These are phyloP conservation scores for Phortica okadai DNA, from an alignment of 2,888 invertebrate genomes.

Conservation along the genomic window DNA sequence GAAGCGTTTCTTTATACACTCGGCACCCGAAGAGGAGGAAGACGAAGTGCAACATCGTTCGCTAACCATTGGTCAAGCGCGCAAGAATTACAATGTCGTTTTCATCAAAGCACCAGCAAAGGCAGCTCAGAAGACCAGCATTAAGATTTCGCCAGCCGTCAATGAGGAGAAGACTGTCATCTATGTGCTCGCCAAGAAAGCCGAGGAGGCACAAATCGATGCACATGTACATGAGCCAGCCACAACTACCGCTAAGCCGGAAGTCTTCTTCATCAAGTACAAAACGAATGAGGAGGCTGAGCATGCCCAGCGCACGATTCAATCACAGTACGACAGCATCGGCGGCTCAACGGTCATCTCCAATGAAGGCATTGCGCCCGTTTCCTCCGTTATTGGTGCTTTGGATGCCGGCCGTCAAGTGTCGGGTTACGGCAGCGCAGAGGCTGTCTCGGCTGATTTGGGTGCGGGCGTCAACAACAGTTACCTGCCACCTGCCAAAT, in stretches of 20 bases:
- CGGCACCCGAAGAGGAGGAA: conserved; percentile 56
- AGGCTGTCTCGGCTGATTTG: not conserved
- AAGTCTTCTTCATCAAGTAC: conserved; percentile 60
- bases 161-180: conserved; percentile 59
- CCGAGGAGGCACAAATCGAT: conserved; percentile 49
- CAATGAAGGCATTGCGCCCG: conserved; percentile 53
- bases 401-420: conserved; percentile 39
- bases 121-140: conserved; percentile 38
- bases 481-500: conserved; percentile 47
- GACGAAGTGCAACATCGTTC: conserved; percentile 45
- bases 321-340: conserved; percentile 55
- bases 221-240: conserved; percentile 48
- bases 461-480: conserved; percentile 28
- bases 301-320: conserved; percentile 57
- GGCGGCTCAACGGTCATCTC: conserved; percentile 54
- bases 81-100: conserved; percentile 57
- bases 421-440: not conserved
- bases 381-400: conserved; percentile 55
- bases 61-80: conserved; percentile 49
- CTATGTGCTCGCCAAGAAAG: conserved; percentile 59
- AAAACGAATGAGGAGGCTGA: conserved; percentile 57
- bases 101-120: conserved; percentile 55
- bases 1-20: conserved; percentile 56
- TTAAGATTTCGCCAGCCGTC: conserved; percentile 53
- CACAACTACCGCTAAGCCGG: conserved; percentile 53